Evolutionary conservation across 2,113 vertebrate genomes (phyloP), one percentile per base, ranked within the genome.

Genomic region (Murina feae): DNA sequence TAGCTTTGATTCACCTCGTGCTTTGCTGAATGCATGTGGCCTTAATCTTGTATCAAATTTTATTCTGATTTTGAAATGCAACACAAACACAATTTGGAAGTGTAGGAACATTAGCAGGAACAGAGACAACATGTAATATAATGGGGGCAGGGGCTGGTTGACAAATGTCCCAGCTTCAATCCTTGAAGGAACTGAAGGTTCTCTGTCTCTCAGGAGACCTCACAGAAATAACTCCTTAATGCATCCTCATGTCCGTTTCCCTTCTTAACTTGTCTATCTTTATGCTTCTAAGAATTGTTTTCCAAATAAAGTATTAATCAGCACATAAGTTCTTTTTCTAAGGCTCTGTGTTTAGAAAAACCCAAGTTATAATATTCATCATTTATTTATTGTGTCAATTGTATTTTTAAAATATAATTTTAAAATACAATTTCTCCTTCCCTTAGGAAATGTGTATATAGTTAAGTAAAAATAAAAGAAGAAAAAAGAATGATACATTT

Each of bases 381-480:
- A 92, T 72, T 84, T 75, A 86, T 84, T 78, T 82, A 71, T 16
- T 30, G n/a, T 78, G 5, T 82, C 28, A 87, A 18, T 66, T 68
- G 11, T 75, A 81, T 63, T 72, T 86, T 78, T 51, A 68, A 82
- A 95, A 47, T 0, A n/a, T n/a, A n/a, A n/a, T n/a, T n/a, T n/a
- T n/a, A n/a, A n/a, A n/a, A n/a, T n/a, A n/a, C n/a, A n/a, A n/a
- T 0, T 72, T 78, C 11, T 81, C 10, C 0, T 86, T 37, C 14
- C 17, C 30, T 89, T 78, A 76, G 17, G 42, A 87, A 89, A 87
- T 5, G 2, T 53, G 85, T 44, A 80, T 44, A 53, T 32, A 39
- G 82, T 86, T 78, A 44, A 90, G 23, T 58, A 25, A 55, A 55
- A 55, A 55, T 8, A 44, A 37, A 74, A 82, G 58, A 72, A 3